Evolutionary conservation across 2,113 vertebrate genomes (phyloP).

Genomic region (Oreochromis aureus): DNA sequence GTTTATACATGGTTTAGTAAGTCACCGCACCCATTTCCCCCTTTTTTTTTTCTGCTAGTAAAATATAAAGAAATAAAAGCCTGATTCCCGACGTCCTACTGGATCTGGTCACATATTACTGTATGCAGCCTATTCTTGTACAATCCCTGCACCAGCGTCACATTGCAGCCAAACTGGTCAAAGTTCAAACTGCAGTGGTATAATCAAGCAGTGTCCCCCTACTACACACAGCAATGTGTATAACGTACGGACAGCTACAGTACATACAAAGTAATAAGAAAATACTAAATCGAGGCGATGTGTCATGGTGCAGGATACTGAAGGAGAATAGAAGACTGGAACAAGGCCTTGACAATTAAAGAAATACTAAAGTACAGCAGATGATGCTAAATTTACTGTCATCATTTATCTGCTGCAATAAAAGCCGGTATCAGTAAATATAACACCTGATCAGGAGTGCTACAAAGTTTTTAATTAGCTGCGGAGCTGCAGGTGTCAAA

Average conservation of each 20-base stretch:
- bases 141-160: neutral
- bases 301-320: neutral
- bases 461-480: neutral
- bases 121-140: neutral
- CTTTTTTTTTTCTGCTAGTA: neutral
- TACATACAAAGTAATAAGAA: neutral
- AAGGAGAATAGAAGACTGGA: neutral
- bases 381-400: neutral
- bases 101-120: neutral
- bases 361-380: neutral
- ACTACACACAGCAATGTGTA: neutral
- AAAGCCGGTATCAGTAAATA: neutral
- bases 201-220: neutral
- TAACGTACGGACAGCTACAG: neutral
- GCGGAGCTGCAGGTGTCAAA: neutral
- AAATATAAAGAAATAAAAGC: neutral
- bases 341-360: neutral
- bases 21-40: neutral
- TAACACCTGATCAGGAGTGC: neutral
- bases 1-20: neutral
- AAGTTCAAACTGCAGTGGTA: neutral
- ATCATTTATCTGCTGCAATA: neutral
- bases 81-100: neutral
- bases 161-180: neutral
- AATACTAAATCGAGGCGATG: neutral